Percentiles rank a stretch among this genome's conserved stretches.
Conservation (phyloP, 2,113 vertebrate species). For the Petrocephalus microphthalmus region DNA sequence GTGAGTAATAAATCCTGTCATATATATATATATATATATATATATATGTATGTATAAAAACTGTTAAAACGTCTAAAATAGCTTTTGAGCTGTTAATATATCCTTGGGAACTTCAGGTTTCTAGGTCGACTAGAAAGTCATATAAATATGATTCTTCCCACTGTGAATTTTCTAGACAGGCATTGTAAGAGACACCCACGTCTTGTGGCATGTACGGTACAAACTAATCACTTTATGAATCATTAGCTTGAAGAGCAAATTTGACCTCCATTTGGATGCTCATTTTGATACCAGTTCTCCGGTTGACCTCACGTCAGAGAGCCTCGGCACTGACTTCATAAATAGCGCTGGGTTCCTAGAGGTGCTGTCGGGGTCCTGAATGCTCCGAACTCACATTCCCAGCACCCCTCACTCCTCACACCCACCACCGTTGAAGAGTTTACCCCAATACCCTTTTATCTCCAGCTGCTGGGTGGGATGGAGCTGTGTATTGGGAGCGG, state of each 20-base stretch:
- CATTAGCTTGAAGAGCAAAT: not conserved
- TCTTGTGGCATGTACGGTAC: not conserved
- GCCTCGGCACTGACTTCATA: not conserved
- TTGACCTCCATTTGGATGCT: not conserved
- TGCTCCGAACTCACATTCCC: not conserved
- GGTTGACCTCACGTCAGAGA: not conserved
- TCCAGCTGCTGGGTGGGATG: not conserved
- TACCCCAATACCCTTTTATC: not conserved
- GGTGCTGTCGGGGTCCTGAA: not conserved
- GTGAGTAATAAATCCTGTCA: not conserved
- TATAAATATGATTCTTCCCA: not conserved
- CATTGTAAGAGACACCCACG: not conserved
- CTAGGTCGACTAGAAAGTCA: not conserved
- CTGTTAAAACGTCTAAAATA: not conserved
- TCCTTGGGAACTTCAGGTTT: not conserved
- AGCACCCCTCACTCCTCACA: not conserved
- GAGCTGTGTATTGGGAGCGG: not conserved
- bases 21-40: not conserved
- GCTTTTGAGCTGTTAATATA: not conserved
- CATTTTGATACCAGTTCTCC: no score
- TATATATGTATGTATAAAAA: not conserved
- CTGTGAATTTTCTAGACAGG: not conserved
- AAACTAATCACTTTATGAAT: slow-evolving; percentile 3
- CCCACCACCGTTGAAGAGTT: no score
- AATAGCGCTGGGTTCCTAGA: not conserved